Evolutionary conservation across 2,797 vertebrate species (phyloP).

Genomic region (Echeneis naucrates): DNA sequence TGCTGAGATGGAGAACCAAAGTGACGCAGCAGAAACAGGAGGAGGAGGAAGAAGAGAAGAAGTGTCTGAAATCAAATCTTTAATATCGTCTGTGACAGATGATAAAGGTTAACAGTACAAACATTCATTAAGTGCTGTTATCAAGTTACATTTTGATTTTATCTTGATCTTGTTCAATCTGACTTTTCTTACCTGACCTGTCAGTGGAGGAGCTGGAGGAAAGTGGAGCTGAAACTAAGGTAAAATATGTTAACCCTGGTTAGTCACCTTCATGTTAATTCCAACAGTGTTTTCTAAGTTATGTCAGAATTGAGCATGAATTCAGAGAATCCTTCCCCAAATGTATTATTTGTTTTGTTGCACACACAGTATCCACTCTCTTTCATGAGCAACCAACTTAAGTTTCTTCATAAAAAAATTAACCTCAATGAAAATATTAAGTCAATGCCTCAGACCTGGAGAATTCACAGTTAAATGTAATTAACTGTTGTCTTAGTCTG

Average conservation of each 20-base stretch:
- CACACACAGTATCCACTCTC: too few species aligned
- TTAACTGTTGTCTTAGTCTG: not conserved
- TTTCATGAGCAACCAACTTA: too few species aligned
- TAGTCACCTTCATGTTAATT: too few species aligned
- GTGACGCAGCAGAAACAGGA: not conserved
- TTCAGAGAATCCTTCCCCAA: too few species aligned
- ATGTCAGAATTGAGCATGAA: too few species aligned
- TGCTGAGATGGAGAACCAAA: constrained; percentile 1
- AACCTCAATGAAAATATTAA: too few species aligned
- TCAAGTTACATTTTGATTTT: not conserved
- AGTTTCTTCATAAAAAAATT: too few species aligned
- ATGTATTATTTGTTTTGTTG: too few species aligned
- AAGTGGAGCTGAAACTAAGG: not conserved
- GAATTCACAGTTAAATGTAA: not conserved
- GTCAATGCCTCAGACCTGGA: too few species aligned
- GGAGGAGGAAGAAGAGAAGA: not conserved
- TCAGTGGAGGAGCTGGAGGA: not conserved
- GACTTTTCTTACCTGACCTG: not conserved
- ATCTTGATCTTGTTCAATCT: not conserved
- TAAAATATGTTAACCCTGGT: not conserved
- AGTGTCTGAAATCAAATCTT: not conserved
- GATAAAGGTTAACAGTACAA: not conserved
- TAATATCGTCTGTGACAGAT: not conserved
- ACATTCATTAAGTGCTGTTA: too few species aligned
- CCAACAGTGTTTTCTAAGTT: too few species aligned